Base-by-base conservation (phyloP, 2,113 vertebrate species). In the Aythya baeri region DNA sequence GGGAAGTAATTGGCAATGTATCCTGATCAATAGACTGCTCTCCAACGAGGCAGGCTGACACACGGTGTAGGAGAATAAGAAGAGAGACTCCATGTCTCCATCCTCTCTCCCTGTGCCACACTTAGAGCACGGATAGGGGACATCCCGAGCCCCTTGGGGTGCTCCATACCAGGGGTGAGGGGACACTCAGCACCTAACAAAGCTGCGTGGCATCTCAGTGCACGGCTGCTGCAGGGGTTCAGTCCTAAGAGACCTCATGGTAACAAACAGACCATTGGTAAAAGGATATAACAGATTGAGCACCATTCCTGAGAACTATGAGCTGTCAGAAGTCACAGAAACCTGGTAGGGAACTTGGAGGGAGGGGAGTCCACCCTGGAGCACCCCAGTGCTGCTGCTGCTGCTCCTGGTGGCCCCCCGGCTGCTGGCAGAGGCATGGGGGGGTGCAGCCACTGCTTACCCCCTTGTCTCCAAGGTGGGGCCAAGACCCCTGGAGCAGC, bases 1-100 rank as follows among this genome's bases (percentile, higher is more conserved):
- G 36, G 86, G 91, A 96, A 95, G 34, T 68, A 86, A 76, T 49
- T 94, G 90, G 88, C 91, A 86, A 22, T 50, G 55, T 71, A 68
- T 72, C 58, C 38, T 86, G 81, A 96, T 92, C 88, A 91, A 91
- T 73, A 93, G 86, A 79, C 3, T 2, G 1, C 70, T 91, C 93
- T 84, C 54, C 91, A 91, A 67, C 0, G 0, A 72, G 46, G 32
- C 61, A 70, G 77, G 54, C 82, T 92, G 70, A 66, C 41, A 70
- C 63, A 72, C 0, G 0, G 49, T 17, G 32, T n/a, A 67, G 36
- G 36, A 25, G 17, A 15, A 67, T 66, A 29, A 87, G 72, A 31
- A 76, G 44, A 89, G 68, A 90, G 61, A 82, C 76, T 82, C 36
- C 0, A 0, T 36, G 68, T 93, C 86, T 93, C 57, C 52, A n/a